Evolutionary conservation across 2,113 vertebrate genomes (phyloP).

Genomic region (Seriola aureovittata): DNA sequence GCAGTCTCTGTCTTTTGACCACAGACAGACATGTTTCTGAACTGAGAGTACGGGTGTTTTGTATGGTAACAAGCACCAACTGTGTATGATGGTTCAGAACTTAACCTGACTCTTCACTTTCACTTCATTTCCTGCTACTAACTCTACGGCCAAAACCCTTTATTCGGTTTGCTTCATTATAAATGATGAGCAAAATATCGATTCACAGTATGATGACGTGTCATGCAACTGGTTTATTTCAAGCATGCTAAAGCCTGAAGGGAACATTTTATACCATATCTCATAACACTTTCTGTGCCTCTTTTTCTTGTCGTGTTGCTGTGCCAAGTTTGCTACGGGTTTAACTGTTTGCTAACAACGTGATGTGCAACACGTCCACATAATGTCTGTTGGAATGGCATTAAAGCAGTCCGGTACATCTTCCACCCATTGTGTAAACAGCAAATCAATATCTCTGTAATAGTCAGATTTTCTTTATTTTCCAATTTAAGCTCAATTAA

Average conservation of each 20-base stretch:
- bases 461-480: not conserved
- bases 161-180: not conserved
- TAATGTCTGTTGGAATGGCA: not conserved
- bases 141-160: not conserved
- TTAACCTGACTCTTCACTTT: not conserved
- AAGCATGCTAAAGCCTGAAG: constrained; percentile 7
- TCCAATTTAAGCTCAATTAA: not conserved
- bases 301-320: not conserved
- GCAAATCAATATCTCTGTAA: not conserved
- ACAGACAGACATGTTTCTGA: not conserved
- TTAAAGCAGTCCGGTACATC: not conserved
- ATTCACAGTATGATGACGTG: constrained; percentile 18
- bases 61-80: not conserved
- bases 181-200: constrained; percentile 23
- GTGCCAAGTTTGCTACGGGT: constrained; percentile 24
- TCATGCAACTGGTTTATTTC: constrained; percentile 11
- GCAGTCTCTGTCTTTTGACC: not conserved
- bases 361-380: not conserved
- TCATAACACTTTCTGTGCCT: not conserved
- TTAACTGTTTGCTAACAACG: constrained; percentile 1
- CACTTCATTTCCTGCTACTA: not conserved
- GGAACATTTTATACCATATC: not conserved
- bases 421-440: not conserved
- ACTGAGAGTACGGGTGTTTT: not conserved
- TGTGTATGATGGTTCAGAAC: not conserved